phyloP scores from a whole-genome alignment of 2,888 invertebrate species.

The Leptothorax acervorum region DNA sequence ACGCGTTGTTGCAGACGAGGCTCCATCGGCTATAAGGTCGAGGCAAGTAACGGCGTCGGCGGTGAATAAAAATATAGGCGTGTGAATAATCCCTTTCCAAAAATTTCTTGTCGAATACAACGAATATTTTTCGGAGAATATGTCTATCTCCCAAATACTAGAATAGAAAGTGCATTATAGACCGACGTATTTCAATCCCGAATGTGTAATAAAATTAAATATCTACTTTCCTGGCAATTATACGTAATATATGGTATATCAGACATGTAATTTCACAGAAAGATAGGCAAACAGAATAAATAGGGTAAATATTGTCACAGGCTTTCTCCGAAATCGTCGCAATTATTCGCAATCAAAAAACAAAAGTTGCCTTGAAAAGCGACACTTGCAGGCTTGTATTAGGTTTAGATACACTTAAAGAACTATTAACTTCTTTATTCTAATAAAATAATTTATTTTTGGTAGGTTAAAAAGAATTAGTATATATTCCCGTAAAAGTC shows the following conservation, averaged over 20 bases:
- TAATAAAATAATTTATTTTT: neutral
- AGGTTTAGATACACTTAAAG: no score
- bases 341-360: neutral
- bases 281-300: neutral
- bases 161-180: neutral
- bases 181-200: neutral
- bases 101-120: neutral
- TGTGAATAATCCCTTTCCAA: neutral
- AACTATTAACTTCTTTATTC: neutral
- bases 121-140: neutral
- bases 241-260: neutral
- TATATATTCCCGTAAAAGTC: neutral
- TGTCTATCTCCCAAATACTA: neutral
- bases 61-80: neutral
- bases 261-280: neutral
- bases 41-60: conserved; percentile 29
- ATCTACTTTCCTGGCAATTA: neutral
- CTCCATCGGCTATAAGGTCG: conserved; percentile 51
- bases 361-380: neutral
- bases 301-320: neutral
- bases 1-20: conserved; percentile 39
- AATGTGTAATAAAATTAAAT: neutral
- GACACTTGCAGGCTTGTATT: neutral
- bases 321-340: neutral
- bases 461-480: neutral